Evolutionary conservation across 1,140 invertebrate genomes (phyloP), one percentile per base, ranked within the genome.

Genomic region (Drosophila novamexicana): DNA sequence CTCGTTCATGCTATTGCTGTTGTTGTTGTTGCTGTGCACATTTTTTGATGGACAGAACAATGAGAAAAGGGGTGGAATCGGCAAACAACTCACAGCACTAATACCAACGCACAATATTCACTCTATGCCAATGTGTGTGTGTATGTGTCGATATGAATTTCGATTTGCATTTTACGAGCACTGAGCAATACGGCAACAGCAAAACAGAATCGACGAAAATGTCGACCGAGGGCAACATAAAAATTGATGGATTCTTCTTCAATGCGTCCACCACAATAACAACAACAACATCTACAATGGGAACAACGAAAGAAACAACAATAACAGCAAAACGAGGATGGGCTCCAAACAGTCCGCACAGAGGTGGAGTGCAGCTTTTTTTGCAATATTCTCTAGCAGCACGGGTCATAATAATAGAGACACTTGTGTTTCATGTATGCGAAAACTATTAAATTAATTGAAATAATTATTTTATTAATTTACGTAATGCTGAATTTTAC

Each of bases 221-320:
- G 85, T 89, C 84, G 77, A 90, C 74, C 56, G 75, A 70, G 75
- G 81, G 84, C 71, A 79, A 81, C 83, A 91, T 91, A 88, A 91
- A 91, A 91, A 88, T 91, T 91, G 88, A 91, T 91, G 88, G 88
- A 91, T 91, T 91, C 83, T 84, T 83, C 79, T 90, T 90, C 86
- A 88, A 88, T 77, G 78, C 72, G 61, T 73, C 42, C 75, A 82
- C 57, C 64, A 73, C 72, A 72, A 42, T 16, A 67, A 44, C 47
- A 61, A 67, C 7, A 8, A 10, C 14, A 71, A 16, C 16, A 44
- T 6, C 14, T 64, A 16, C 16, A 47, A n/a, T 14, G 59, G n/a
- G 7, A 32, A 58, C 42, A 40, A 14, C 57, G 8, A 45, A 7
- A 45, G 42, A 45, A 56, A 45, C 12, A 66, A 42, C 53, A 75